These are phyloP conservation scores for Anolis sagrei DNA, from an alignment of 2,113 vertebrate genomes.

Conservation along the genomic window DNA sequence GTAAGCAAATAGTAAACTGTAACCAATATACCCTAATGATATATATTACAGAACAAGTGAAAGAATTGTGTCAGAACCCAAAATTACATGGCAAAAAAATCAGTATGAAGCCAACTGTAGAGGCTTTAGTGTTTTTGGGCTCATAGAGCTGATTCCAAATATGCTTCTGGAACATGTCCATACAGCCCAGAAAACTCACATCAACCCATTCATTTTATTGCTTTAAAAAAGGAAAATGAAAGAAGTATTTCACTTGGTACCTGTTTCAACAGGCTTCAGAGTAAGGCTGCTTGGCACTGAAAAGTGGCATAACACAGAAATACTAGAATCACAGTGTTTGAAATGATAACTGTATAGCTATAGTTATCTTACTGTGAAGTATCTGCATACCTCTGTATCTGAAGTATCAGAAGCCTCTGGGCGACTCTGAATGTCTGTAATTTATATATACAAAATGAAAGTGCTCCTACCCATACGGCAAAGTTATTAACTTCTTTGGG, in stretches of 20 bases:
- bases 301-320: background rate
- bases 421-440: conserved; percentile 1
- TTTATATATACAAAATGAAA: conserved; percentile 20
- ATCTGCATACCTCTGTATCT: background rate
- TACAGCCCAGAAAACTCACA: too few species aligned
- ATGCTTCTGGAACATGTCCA: too few species aligned
- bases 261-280: background rate
- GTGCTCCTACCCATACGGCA: background rate
- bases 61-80: too few species aligned
- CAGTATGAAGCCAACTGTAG: too few species aligned
- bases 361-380: background rate
- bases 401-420: background rate
- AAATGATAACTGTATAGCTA: background rate
- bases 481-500: conserved; percentile 17
- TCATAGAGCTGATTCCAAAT: background rate
- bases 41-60: too few species aligned
- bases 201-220: background rate
- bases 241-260: background rate
- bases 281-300: background rate
- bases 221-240: background rate
- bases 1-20: too few species aligned
- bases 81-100: background rate
- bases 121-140: background rate
- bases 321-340: background rate
- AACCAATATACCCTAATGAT: too few species aligned